Evolutionary conservation across 1,140 invertebrate genomes (phyloP), one percentile per base, ranked within the genome.

Genomic region (Samia ricini): DNA sequence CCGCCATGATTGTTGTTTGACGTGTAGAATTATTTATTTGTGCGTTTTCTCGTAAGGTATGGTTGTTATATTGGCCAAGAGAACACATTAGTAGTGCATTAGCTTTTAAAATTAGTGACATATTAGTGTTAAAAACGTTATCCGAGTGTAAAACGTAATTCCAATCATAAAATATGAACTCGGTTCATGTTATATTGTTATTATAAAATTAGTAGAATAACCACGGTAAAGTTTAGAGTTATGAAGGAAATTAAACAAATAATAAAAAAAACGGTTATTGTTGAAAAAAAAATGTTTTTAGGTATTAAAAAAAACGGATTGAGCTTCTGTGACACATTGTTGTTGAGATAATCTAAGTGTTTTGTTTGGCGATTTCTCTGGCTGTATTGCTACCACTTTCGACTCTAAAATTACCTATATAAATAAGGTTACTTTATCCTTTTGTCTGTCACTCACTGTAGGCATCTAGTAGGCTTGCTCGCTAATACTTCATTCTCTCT

Each of bases 21-120:
- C 33, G 21, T 24, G 24, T 24, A 18, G 52, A 23, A 24, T 55
- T 55, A 24, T 55, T 55, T 55, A 55, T 55, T 55, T 55, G 33
- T 24, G 52, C 12, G 22, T 24, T 22, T 24, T 24, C 6, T 42
- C 33, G n/a, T 57, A 57, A 12, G 56, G 19, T 57, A 57, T 10
- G 33, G 22, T 57, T 26, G 24, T 56, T 67, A n/a, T n/a, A 67
- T 74, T 73, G 71, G 77, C 73, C 74, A 81, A 74, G n/a, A 36
- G 62, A 72, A 74, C 52, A 55, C 65, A 72, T 71, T 80, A 82
- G 75, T 80, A 82, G 75, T 76, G 73, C 76, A 76, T 84, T 85
- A 89, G 84, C 80, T 88, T 89, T 42, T 42, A 42, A 88, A 83
- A 88, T 91, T 91, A 90, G 88, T 88, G 89, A 90, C 90, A 90